Percentiles rank a stretch among this genome's conserved stretches.
These are phyloP conservation scores for Eupithecia vulgata DNA, from an alignment of 2,888 invertebrate species.

Conservation along the genomic window DNA sequence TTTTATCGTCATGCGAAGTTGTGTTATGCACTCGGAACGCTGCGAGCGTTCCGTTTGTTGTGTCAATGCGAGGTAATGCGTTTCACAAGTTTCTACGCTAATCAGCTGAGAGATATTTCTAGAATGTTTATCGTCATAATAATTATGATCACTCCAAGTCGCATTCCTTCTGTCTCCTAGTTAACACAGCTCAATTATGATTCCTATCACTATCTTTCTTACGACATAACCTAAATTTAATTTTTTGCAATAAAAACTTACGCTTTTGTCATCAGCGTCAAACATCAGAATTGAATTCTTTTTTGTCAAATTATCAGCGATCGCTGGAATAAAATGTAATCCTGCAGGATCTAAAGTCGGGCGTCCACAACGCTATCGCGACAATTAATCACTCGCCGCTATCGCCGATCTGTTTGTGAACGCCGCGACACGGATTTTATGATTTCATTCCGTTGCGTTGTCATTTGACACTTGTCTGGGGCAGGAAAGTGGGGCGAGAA, in stretches of 20 bases:
- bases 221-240: neutral
- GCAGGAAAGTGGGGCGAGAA: conserved; percentile 36
- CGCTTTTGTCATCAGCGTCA: conserved; percentile 9
- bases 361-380: conserved; percentile 40
- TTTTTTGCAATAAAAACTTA: conserved; percentile 2
- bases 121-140: neutral
- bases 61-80: too few species aligned
- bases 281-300: conserved; percentile 23
- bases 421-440: conserved; percentile 56
- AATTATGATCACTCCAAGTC: neutral
- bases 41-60: neutral
- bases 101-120: neutral
- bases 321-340: conserved; percentile 28
- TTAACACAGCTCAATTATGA: conserved; percentile 2
- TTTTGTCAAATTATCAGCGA: conserved; percentile 26
- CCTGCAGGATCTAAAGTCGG: conserved; percentile 27
- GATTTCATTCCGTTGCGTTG: conserved; percentile 67
- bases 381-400: conserved; percentile 52
- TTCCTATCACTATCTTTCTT: neutral
- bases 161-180: neutral
- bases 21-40: neutral
- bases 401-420: conserved; percentile 66
- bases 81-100: neutral
- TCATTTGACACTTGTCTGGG: conserved; percentile 61
- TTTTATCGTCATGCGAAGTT: neutral